phyloP scores from a whole-genome alignment of 2,113 vertebrate species.

The Colius striatus region DNA sequence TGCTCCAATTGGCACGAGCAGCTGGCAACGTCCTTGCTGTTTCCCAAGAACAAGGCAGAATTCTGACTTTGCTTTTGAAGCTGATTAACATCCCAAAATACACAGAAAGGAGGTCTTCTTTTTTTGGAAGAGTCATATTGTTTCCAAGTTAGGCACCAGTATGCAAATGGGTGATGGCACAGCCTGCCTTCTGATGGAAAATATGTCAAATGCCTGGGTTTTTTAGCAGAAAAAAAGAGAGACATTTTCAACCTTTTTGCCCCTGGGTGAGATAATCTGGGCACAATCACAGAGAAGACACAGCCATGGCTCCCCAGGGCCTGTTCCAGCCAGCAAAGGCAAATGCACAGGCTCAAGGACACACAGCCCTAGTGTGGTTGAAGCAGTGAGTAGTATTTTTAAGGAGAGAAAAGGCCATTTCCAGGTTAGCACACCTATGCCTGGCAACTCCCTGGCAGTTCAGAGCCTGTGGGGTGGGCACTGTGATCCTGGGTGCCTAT shows the following conservation, averaged over 20 bases:
- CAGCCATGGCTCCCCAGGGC: background rate
- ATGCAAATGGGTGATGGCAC: background rate
- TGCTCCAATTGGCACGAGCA: conserved; percentile 26
- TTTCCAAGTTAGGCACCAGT: conserved; percentile 54
- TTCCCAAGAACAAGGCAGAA: conserved; percentile 55
- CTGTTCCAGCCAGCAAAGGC: background rate
- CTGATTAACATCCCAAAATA: conserved; percentile 65
- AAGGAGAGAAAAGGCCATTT: background rate
- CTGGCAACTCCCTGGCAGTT: background rate
- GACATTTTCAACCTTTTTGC: background rate
- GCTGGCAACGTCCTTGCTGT: conserved; percentile 48
- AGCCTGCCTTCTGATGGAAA: conserved; percentile 1
- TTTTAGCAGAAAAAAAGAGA: background rate
- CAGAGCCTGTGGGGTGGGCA: background rate
- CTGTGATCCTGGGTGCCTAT: background rate
- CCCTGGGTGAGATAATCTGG: background rate
- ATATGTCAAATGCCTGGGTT: background rate
- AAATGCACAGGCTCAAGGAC: background rate
- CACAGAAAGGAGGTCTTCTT: conserved; percentile 64
- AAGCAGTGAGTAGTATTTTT: background rate
- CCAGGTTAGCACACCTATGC: background rate
- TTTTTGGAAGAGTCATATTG: conserved; percentile 56
- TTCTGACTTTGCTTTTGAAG: conserved; percentile 27
- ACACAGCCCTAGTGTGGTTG: background rate
- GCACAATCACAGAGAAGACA: background rate